phyloP scores from a whole-genome alignment of 1,140 invertebrate species.

The Harpegnathos saltator region DNA sequence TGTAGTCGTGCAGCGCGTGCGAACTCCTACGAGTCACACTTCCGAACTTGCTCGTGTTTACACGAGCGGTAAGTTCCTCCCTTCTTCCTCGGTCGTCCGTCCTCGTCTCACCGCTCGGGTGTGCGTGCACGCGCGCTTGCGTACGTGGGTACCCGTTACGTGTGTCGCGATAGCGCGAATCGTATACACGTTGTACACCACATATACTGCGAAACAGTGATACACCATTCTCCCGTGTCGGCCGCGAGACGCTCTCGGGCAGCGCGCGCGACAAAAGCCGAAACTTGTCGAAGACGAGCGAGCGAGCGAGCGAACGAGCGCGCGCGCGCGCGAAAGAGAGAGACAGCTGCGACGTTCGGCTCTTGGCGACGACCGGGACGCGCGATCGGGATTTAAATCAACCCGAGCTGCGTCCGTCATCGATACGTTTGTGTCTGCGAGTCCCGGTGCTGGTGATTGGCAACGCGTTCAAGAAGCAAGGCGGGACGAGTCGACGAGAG shows the following conservation, averaged over 20 bases:
- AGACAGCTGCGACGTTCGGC: conserved; percentile 52
- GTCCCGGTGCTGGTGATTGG: background rate
- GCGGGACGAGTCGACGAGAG: conserved; percentile 9
- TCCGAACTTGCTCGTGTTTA: conserved; percentile 57
- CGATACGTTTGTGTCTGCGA: no score
- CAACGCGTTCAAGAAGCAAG: background rate
- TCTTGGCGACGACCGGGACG: conserved; percentile 63
- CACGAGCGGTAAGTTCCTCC: conserved; percentile 59
- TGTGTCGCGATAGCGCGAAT: background rate
- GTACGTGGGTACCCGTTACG: background rate
- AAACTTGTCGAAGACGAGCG: conserved; percentile 35
- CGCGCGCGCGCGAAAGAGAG: no score
- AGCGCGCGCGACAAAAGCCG: conserved; percentile 34
- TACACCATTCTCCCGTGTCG: conserved; percentile 48
- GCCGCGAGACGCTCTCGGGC: conserved; percentile 25
- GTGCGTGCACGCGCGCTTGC: background rate
- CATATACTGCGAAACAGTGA: conserved; percentile 21
- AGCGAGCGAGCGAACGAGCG: no score
- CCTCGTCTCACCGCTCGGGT: background rate
- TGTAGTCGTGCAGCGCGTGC: conserved; percentile 57
- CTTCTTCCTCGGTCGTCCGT: conserved; percentile 9
- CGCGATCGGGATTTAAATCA: conserved; percentile 43
- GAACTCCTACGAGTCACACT: conserved; percentile 49
- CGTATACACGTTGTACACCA: background rate
- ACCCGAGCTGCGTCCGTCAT: no score